phyloP scores from a whole-genome alignment of 92 coral and sea anemone genomes.

The Meandrina meandrites region DNA sequence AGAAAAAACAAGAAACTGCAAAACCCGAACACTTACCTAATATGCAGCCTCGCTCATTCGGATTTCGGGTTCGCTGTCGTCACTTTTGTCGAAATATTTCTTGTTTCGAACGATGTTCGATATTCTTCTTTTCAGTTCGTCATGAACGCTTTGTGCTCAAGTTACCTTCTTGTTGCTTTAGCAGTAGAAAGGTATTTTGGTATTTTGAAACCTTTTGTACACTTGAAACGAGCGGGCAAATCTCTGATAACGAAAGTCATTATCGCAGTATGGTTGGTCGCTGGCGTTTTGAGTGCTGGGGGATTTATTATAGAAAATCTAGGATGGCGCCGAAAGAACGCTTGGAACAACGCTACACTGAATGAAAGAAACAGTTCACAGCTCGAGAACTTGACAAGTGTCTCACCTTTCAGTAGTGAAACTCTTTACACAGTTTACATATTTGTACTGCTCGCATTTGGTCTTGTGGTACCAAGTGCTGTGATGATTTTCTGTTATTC shows the following conservation, averaged over 20 bases:
- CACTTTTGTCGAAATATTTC: not conserved
- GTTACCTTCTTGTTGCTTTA: constrained; percentile 11
- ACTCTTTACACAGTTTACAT: not conserved
- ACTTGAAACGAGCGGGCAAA: constrained; percentile 5
- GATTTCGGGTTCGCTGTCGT: constrained; percentile 1
- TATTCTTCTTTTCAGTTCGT: not conserved
- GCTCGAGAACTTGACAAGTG: not conserved
- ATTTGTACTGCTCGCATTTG: constrained; percentile 22
- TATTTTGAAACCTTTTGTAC: constrained; percentile 34
- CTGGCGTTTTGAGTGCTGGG: not conserved
- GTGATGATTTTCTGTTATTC: constrained; percentile 44
- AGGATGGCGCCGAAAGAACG: no score
- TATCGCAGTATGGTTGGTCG: not conserved
- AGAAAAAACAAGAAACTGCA: not conserved
- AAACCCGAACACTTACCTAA: not conserved
- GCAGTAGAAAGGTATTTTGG: constrained; percentile 37
- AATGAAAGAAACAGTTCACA: not conserved
- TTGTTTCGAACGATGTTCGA: not conserved
- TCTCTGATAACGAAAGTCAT: constrained; percentile 27
- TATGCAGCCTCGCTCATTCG: not conserved
- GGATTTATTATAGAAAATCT: not conserved
- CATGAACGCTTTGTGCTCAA: constrained; percentile 16
- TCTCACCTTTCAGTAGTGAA: not conserved
- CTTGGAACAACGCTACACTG: not conserved
- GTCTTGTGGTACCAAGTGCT: constrained; percentile 44